phyloP scores from a whole-genome alignment of 2,888 invertebrate species.

The Thecocarcelia acutangulata region DNA sequence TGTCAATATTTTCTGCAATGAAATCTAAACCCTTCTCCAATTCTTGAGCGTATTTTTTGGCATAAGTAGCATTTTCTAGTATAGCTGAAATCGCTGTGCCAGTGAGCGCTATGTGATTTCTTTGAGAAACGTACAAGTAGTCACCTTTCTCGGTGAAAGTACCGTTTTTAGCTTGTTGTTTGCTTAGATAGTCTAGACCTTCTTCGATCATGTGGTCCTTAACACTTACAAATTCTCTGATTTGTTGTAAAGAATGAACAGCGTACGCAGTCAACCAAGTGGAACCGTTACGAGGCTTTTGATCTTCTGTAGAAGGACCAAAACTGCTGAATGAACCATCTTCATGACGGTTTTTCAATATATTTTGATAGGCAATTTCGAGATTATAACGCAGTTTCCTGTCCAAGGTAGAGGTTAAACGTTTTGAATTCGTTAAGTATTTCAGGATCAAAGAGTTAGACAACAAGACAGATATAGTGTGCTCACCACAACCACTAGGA shows the following conservation, averaged over 20 bases:
- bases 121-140: conserved; percentile 86
- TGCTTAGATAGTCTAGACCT: conserved; percentile 87
- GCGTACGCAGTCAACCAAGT: conserved; percentile 93
- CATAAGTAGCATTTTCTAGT: conserved; percentile 83
- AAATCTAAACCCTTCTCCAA: conserved; percentile 90
- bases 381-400: conserved; percentile 84
- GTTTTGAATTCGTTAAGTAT: conserved; percentile 86
- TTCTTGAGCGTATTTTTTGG: conserved; percentile 83
- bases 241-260: conserved; percentile 87
- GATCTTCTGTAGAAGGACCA: conserved; percentile 82
- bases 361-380: conserved; percentile 94
- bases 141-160: conserved; percentile 90
- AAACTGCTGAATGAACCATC: conserved; percentile 96
- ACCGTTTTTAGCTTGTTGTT: conserved; percentile 87
- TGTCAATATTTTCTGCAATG: conserved; percentile 86
- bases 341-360: conserved; percentile 90
- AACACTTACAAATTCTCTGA: conserved; percentile 86
- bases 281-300: conserved; percentile 83
- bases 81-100: conserved; percentile 89
- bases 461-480: conserved; percentile 87
- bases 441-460: conserved; percentile 89
- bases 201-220: conserved; percentile 86
- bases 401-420: conserved; percentile 86
- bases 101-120: conserved; percentile 87
- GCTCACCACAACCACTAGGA: conserved; percentile 89